A percentile compares a stretch with the other conserved stretches of the same genome.
Conservation (phyloP, 2,888 invertebrate species). For the Barypeithes pellucidus region DNA sequence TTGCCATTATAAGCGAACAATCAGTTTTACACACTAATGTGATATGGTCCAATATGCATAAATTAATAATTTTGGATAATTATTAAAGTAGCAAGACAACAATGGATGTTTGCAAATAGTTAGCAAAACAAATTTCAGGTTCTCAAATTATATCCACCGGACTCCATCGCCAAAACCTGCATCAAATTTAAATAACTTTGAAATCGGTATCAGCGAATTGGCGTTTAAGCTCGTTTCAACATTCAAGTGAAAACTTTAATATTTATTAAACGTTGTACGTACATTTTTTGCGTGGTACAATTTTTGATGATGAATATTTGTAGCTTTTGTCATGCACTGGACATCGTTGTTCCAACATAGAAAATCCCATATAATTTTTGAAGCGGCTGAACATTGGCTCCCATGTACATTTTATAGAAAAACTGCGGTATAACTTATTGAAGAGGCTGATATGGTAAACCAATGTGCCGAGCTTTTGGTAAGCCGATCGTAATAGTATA, state of each 20-base stretch:
- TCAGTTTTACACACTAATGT: background rate
- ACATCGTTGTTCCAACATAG: no score
- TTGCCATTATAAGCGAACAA: no score
- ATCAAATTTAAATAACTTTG: slow-evolving; percentile 36
- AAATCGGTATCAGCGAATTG: slow-evolving; percentile 27
- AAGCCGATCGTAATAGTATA: no score
- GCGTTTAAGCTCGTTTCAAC: slow-evolving; percentile 30
- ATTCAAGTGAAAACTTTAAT: slow-evolving; percentile 32
- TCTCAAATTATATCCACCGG: slow-evolving; percentile 9
- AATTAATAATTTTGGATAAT: slow-evolving; percentile 28
- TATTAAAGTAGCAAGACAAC: slow-evolving; percentile 31
- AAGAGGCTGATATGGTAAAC: no score
- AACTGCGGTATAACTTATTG: no score
- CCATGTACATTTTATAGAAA: no score
- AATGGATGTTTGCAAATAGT: slow-evolving; percentile 37
- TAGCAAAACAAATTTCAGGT: slow-evolving; percentile 38
- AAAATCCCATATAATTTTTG: no score
- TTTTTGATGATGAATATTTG: no score
- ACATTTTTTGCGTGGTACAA: no score
- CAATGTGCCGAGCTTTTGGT: no score
- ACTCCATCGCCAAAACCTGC: slow-evolving; percentile 26
- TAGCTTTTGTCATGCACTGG: no score
- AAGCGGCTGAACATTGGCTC: no score
- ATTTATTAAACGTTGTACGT: slow-evolving; percentile 29
- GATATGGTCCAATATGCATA: slow-evolving; percentile 29